phyloP scores from a whole-genome alignment of 2,113 vertebrate species.

The Odocoileus virginianus region DNA sequence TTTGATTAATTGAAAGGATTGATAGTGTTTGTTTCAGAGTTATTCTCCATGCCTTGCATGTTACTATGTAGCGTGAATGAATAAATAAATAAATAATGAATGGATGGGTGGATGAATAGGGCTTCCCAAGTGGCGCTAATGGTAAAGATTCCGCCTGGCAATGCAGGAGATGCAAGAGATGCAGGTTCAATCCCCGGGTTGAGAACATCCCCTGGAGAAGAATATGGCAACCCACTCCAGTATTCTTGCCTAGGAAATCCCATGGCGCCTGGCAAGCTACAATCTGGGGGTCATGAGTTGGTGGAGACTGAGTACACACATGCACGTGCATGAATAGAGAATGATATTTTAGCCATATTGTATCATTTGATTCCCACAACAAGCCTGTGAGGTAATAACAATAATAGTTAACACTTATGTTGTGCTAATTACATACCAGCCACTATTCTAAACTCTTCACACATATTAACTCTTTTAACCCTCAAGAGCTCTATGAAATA shows the following conservation, averaged over 20 bases:
- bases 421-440: conserved; percentile 40
- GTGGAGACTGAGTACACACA: neutral
- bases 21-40: neutral
- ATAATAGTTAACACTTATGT: neutral
- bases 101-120: neutral
- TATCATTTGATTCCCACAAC: neutral
- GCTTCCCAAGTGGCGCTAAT: neutral
- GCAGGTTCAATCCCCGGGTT: neutral
- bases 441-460: conserved; percentile 43
- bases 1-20: neutral
- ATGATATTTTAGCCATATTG: conserved; percentile 26
- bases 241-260: neutral
- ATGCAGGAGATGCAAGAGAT: neutral
- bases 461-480: conserved; percentile 40
- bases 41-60: neutral
- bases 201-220: neutral
- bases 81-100: neutral
- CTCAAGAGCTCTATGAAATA: neutral
- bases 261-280: neutral
- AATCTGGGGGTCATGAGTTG: neutral
- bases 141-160: neutral
- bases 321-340: neutral
- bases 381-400: conserved; percentile 6
- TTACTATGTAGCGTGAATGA: neutral
- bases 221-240: neutral